Conservation (phyloP, 2,797 vertebrate genomes). For the Gallinago solitaria region DNA sequence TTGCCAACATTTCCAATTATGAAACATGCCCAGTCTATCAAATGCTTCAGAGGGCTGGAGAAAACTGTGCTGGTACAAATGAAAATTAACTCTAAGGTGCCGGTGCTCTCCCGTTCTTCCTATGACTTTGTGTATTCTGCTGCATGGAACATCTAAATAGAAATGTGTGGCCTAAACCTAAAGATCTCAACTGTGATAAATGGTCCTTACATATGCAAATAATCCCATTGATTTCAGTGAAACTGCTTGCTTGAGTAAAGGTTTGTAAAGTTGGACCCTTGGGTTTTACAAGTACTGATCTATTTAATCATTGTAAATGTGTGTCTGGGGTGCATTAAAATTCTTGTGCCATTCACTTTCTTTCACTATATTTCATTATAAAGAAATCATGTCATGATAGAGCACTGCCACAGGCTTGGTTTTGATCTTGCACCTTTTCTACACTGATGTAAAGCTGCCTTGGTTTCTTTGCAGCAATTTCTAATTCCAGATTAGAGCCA, state of each 20-base stretch:
- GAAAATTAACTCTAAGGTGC: slow-evolving; percentile 30
- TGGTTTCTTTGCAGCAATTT: not conserved
- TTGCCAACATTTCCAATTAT: slow-evolving; percentile 44
- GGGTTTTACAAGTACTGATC: slow-evolving; percentile 48
- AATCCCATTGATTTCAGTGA: slow-evolving; percentile 35
- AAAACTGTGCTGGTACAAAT: not conserved
- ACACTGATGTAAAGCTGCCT: not conserved
- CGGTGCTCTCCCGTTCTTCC: not conserved
- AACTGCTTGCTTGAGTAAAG: slow-evolving; percentile 35
- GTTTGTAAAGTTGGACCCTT: slow-evolving; percentile 49
- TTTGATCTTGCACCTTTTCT: not conserved
- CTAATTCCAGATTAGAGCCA: not conserved
- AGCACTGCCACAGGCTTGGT: not conserved
- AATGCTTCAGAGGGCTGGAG: slow-evolving; percentile 34
- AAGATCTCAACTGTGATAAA: slow-evolving; percentile 10
- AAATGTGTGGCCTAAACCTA: not conserved
- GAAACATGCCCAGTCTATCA: slow-evolving; percentile 49
- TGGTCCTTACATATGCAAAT: slow-evolving; percentile 43
- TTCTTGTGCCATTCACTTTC: slow-evolving; percentile 34
- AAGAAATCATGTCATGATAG: not conserved
- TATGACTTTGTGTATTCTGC: not conserved
- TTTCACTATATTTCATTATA: slow-evolving; percentile 38
- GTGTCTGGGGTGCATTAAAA: slow-evolving; percentile 53
- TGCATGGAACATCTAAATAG: not conserved
- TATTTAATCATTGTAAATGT: slow-evolving; percentile 50